Evolutionary conservation across 2,113 vertebrate genomes (phyloP).

Genomic region (Petromus typicus): DNA sequence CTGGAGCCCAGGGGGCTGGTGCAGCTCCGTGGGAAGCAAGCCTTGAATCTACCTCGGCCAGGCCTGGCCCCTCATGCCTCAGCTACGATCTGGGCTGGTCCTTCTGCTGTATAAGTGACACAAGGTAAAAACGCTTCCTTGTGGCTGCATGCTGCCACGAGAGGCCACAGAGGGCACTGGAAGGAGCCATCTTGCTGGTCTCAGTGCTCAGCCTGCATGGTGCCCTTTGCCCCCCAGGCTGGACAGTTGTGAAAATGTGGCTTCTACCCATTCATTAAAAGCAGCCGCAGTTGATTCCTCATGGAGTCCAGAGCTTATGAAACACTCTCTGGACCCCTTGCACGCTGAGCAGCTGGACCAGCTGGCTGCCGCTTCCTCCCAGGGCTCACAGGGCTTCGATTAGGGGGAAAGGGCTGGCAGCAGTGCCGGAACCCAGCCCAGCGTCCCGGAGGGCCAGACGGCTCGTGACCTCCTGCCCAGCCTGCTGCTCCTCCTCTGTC

Average conservation of each 20-base stretch:
- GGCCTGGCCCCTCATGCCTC: neutral
- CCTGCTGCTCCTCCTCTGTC: neutral
- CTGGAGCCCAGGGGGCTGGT: neutral
- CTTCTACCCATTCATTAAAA: conserved; percentile 26
- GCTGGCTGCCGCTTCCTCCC: conserved; percentile 63
- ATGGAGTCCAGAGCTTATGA: conserved; percentile 28
- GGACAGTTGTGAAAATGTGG: conserved; percentile 13
- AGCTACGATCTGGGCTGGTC: neutral
- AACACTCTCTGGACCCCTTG: conserved; percentile 40
- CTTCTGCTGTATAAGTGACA: too few relatives aligned
- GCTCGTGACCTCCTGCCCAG: neutral
- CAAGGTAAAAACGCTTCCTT: neutral
- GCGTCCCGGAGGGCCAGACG: conserved; percentile 3
- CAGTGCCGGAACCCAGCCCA: neutral
- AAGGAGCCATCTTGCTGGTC: neutral
- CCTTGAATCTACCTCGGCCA: rapidly evolving
- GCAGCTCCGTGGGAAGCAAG: neutral
- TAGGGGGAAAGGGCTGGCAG: conserved; percentile 75
- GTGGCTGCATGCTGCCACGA: neutral
- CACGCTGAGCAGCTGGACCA: conserved; percentile 54
- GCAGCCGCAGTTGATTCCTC: neutral
- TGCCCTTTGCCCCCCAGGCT: neutral
- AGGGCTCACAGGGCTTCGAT: conserved; percentile 7
- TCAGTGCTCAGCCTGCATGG: neutral
- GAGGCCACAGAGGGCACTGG: neutral